phyloP scores from a whole-genome alignment of 2,888 invertebrate genomes.

The Morpho deidamia region DNA sequence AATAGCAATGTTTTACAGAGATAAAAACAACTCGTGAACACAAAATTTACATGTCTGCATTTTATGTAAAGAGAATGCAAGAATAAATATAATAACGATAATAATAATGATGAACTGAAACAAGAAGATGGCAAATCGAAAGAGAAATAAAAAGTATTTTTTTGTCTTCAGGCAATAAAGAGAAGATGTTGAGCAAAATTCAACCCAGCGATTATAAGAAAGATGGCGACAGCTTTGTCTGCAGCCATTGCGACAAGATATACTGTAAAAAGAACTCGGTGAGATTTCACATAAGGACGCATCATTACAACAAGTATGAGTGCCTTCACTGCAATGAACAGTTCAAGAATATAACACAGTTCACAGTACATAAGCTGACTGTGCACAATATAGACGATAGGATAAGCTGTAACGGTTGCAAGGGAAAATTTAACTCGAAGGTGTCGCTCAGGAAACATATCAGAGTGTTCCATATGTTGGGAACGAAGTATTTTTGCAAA shows the following conservation, averaged over 20 bases:
- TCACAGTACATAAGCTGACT: slow-evolving; percentile 47
- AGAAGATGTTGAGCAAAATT: slow-evolving; percentile 37
- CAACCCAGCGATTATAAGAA: slow-evolving; percentile 41
- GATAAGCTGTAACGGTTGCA: slow-evolving; percentile 56
- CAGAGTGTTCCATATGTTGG: slow-evolving; percentile 59
- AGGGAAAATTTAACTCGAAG: slow-evolving; percentile 46
- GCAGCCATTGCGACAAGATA: slow-evolving; percentile 42
- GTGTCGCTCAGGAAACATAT: slow-evolving; percentile 46
- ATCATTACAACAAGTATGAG: slow-evolving; percentile 43
- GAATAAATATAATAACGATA: too few species aligned
- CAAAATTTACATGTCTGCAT: too few species aligned
- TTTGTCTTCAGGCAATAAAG: slow-evolving; percentile 42
- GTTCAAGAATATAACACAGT: slow-evolving; percentile 46
- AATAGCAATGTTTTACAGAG: too few species aligned
- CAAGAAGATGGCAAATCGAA: slow-evolving; percentile 1
- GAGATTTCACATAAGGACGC: slow-evolving; percentile 44
- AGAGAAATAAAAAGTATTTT: slow-evolving; percentile 28
- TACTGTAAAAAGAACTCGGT: slow-evolving; percentile 44
- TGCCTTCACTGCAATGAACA: slow-evolving; percentile 42
- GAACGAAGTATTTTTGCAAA: slow-evolving; percentile 48
- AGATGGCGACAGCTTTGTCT: slow-evolving; percentile 38
- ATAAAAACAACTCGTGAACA: too few species aligned
- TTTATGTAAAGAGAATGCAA: too few species aligned
- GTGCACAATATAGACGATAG: slow-evolving; percentile 53
- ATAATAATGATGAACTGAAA: neutral